These are phyloP conservation scores for Conchocele bisecta DNA, from an alignment of 2,888 invertebrate genomes.

Conservation along the genomic window DNA sequence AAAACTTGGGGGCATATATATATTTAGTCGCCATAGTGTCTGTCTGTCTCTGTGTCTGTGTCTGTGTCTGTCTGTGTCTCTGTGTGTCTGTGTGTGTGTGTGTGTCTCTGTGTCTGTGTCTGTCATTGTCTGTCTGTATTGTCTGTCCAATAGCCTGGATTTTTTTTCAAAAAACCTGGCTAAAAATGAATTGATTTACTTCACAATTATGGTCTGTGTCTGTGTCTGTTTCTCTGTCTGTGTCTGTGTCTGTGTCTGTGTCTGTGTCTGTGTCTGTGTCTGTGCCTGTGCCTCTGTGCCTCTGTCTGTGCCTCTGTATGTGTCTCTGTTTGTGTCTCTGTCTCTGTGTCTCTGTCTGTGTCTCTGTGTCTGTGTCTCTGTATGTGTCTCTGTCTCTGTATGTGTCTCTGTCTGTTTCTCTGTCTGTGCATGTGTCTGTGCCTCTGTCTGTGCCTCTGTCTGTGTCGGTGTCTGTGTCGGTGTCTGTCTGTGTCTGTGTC, in stretches of 20 bases:
- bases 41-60: not conserved
- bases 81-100: not conserved
- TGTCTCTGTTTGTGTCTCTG: not conserved
- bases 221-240: not conserved
- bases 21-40: too few relatives aligned
- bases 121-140: not conserved
- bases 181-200: too few relatives aligned
- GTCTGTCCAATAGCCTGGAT: too few relatives aligned
- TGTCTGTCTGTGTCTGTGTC: not conserved
- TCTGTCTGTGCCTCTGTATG: not conserved
- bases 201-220: not conserved
- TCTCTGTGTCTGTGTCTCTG: not conserved
- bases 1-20: too few relatives aligned
- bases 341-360: not conserved
- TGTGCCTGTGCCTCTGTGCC: not conserved
- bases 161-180: too few relatives aligned
- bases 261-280: not conserved
- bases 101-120: not conserved
- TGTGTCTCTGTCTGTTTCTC: not conserved
- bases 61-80: not conserved
- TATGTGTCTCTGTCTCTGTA: not conserved
- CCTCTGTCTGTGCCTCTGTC: slow-evolving; percentile 1
- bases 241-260: not conserved
- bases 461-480: not conserved
- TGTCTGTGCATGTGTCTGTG: not conserved